Evolutionary conservation across 35 echinoderm and acorn worm species (phyloP).

Genomic region (Acanthaster planci): DNA sequence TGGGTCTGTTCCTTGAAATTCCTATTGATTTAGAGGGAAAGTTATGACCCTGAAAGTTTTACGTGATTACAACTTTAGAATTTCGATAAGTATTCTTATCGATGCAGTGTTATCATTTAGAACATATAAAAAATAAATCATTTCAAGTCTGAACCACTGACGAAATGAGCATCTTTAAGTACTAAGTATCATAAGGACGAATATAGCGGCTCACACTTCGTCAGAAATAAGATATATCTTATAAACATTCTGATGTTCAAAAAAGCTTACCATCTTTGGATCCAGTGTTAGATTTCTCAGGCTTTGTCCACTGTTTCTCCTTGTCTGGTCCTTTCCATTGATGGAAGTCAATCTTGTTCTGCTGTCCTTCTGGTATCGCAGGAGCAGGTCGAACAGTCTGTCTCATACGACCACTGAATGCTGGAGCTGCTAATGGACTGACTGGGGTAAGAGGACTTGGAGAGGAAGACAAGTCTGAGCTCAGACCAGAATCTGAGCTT

Average conservation of each 20-base stretch:
- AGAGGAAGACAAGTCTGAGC: not conserved
- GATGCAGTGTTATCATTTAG: no score
- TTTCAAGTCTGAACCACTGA: no score
- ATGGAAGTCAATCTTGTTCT: not conserved
- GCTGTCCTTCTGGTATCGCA: not conserved
- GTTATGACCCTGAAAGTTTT: no score
- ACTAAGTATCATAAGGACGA: no score
- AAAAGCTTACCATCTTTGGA: not conserved
- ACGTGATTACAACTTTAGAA: no score
- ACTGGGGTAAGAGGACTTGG: not conserved
- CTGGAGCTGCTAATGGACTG: not conserved
- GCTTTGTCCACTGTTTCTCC: slow-evolving; percentile 15
- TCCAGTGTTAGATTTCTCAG: not conserved
- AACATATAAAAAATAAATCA: no score
- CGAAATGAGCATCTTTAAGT: no score
- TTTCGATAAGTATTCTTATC: no score
- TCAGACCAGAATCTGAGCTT: not conserved
- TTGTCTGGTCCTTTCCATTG: slow-evolving; percentile 5
- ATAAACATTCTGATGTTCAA: no score
- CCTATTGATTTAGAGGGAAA: no score
- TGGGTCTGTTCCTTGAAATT: slow-evolving; percentile 10
- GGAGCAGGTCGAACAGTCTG: not conserved
- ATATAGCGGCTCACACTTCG: no score
- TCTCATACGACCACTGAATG: not conserved
- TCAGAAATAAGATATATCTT: no score